These are phyloP conservation scores for Guaruba guarouba DNA, from an alignment of 2,113 vertebrate genomes.

Conservation along the genomic window DNA sequence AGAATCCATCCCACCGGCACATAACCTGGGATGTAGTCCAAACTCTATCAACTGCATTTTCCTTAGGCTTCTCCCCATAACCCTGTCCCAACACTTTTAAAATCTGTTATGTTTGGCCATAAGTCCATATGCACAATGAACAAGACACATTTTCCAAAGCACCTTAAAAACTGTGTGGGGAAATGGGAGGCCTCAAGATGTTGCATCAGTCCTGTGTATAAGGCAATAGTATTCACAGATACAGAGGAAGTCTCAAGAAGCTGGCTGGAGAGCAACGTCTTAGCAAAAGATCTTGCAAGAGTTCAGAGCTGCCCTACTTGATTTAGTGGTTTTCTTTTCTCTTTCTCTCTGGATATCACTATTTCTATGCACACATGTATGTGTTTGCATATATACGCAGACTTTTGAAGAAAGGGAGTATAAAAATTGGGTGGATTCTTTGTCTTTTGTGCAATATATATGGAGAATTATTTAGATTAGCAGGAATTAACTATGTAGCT, in stretches of 20 bases:
- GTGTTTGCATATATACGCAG: background rate
- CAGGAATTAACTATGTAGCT: background rate
- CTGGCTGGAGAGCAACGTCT: background rate
- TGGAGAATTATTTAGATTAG: background rate
- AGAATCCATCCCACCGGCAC: background rate
- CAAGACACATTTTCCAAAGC: background rate
- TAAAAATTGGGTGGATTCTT: background rate
- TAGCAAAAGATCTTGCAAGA: background rate
- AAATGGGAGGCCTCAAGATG: background rate
- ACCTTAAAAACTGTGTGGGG: background rate
- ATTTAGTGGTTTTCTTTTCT: background rate
- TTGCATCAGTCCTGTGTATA: fast-evolving
- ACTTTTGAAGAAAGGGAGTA: background rate
- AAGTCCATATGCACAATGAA: background rate
- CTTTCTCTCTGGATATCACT: background rate
- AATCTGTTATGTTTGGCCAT: background rate
- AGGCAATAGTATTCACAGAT: background rate
- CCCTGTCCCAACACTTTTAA: background rate
- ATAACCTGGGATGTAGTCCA: background rate
- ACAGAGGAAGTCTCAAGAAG: background rate
- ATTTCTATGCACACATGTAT: background rate
- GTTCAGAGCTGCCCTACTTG: background rate
- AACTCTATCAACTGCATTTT: background rate
- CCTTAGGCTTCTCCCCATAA: background rate
- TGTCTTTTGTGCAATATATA: background rate